Evolutionary conservation across 2,113 vertebrate species (phyloP).

Genomic region (Deroptyus accipitrinus): DNA sequence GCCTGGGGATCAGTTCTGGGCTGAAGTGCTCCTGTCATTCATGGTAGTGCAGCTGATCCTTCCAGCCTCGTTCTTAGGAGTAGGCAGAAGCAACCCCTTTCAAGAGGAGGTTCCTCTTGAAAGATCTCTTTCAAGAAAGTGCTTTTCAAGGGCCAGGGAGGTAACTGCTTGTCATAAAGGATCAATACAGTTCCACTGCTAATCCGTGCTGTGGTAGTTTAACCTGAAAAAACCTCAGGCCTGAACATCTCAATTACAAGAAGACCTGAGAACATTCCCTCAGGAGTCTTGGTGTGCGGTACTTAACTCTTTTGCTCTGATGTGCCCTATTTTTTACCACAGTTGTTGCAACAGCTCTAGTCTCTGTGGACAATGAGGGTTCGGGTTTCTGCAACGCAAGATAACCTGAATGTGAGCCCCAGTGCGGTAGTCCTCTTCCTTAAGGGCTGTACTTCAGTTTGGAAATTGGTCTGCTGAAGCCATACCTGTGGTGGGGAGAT

Average conservation of each 20-base stretch:
- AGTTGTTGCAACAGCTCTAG: conserved; percentile 7
- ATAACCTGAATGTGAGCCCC: background rate
- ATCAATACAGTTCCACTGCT: background rate
- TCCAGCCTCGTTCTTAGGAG: background rate
- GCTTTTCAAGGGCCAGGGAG: background rate
- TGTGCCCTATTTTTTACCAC: conserved; percentile 6
- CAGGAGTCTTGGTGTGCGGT: background rate
- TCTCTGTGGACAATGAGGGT: background rate
- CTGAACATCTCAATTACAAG: background rate
- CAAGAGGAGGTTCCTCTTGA: background rate
- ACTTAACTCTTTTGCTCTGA: conserved; percentile 9
- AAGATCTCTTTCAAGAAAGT: background rate
- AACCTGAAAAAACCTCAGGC: conserved; percentile 20
- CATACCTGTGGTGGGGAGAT: background rate
- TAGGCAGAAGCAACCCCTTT: background rate
- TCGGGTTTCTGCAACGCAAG: background rate
- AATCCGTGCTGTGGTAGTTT: background rate
- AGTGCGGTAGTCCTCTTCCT: background rate
- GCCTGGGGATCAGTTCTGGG: background rate
- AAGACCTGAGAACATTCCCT: background rate
- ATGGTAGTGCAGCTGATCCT: background rate
- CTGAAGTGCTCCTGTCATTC: background rate
- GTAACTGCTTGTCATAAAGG: background rate
- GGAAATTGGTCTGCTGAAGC: background rate
- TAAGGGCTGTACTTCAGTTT: background rate